Percentiles rank a stretch among this genome's conserved stretches.
These are phyloP conservation scores for Holothuria leucospilota DNA, from an alignment of 53 echinoderm and acorn worm genomes.

Conservation along the genomic window DNA sequence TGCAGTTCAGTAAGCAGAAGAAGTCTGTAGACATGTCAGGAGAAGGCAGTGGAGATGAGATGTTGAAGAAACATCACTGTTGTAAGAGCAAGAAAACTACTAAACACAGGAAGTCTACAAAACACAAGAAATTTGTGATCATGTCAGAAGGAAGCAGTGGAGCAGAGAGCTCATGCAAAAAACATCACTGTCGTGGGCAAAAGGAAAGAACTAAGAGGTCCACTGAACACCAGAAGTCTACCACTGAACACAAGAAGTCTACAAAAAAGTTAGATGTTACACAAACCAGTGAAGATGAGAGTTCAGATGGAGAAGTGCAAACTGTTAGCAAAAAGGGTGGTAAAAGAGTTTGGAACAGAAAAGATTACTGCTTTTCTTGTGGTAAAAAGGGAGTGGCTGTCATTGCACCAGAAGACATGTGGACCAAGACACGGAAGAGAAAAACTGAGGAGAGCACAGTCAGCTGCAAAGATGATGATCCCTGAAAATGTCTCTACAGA, in stretches of 20 bases:
- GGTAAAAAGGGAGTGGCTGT: conserved; percentile 26
- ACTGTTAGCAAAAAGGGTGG: neutral
- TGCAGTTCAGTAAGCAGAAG: neutral
- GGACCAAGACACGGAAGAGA: conserved; percentile 26
- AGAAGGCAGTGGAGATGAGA: no score
- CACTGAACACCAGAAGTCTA: no score
- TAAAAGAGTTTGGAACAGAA: conserved; percentile 41
- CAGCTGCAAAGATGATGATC: conserved; percentile 57
- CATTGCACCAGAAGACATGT: conserved; percentile 44
- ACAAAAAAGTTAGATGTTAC: neutral
- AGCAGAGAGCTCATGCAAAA: no score
- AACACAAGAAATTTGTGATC: no score
- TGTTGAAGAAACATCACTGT: no score
- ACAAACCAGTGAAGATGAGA: neutral
- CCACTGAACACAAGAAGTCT: no score
- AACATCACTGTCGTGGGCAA: no score
- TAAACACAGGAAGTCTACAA: no score
- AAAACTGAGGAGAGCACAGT: conserved; percentile 29
- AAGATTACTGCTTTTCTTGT: conserved; percentile 44
- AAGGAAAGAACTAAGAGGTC: no score
- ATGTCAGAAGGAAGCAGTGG: no score
- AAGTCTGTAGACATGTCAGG: neutral
- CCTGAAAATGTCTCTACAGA: conserved; percentile 5
- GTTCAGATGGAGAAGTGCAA: conserved; percentile 34
- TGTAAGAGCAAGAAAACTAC: no score